A percentile compares a stretch with the other conserved stretches of the same genome.
Conservation (phyloP, 2,113 vertebrate species). For the Corvus hawaiiensis region DNA sequence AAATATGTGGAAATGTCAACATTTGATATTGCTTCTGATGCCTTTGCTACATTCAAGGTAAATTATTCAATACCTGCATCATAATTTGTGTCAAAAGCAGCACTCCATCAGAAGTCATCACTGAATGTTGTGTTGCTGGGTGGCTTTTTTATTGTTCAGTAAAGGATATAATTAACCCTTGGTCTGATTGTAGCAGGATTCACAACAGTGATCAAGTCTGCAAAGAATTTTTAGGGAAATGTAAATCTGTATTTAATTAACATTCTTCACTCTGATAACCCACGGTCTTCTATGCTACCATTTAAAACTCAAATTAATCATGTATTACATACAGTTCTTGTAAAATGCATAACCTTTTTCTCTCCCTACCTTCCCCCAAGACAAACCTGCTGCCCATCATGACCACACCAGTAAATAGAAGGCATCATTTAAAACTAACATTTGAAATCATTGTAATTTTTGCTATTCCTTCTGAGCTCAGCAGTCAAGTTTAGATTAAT, state of each 20-base stretch:
- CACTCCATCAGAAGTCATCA: neutral
- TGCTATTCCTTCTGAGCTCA: neutral
- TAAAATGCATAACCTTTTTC: neutral
- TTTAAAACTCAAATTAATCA: neutral
- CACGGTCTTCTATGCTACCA: neutral
- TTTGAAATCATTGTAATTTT: neutral
- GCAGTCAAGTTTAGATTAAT: neutral
- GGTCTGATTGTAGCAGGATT: neutral
- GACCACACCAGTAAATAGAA: neutral
- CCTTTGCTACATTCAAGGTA: conserved; percentile 98
- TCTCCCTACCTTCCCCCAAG: neutral
- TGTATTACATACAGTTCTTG: neutral
- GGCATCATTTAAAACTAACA: neutral
- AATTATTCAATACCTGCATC: neutral
- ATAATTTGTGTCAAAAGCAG: neutral
- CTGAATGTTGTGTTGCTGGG: neutral
- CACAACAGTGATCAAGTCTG: neutral
- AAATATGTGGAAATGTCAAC: conserved; percentile 96
- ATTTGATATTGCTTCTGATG: conserved; percentile 97
- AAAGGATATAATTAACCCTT: neutral
- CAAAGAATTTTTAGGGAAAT: neutral
- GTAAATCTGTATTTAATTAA: neutral
- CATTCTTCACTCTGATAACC: neutral
- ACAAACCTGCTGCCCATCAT: neutral
- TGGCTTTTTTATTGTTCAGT: neutral